Evolutionary conservation across 2,888 invertebrate genomes (phyloP).

Genomic region (Orthosia gothica): DNA sequence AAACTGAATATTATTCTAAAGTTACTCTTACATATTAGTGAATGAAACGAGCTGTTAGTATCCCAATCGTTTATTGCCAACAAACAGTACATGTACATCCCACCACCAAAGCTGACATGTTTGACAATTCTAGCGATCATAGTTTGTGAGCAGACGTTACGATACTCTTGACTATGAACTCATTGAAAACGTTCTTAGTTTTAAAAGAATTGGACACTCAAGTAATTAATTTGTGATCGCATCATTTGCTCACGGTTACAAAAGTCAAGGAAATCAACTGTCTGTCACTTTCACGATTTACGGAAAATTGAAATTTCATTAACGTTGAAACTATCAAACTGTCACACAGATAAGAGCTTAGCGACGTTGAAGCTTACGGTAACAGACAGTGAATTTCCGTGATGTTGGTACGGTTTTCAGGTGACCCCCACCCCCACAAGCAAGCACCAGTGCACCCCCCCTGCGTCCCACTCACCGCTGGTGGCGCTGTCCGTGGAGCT

Average conservation of each 20-base stretch:
- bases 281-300: not conserved
- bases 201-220: not conserved
- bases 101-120: conserved; percentile 28
- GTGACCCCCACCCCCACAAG: conserved; percentile 22
- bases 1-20: not conserved
- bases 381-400: not conserved
- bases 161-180: not conserved
- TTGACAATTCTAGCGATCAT: conserved; percentile 23
- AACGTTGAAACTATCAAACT: not conserved
- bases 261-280: not conserved
- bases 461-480: conserved; percentile 70
- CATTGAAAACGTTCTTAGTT: not conserved
- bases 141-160: conserved; percentile 31
- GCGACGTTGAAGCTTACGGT: not conserved
- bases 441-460: not conserved
- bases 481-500: conserved; percentile 14
- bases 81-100: conserved; percentile 38
- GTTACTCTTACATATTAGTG: conserved; percentile 55
- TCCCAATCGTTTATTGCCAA: conserved; percentile 77
- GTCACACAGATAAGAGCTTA: not conserved
- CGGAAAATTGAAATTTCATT: not conserved
- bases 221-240: not conserved
- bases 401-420: not conserved
- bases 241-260: conserved; percentile 10
- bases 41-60: conserved; percentile 85